Base-by-base conservation (phyloP, 2,113 vertebrate genomes). In the Antechinus flavipes region DNA sequence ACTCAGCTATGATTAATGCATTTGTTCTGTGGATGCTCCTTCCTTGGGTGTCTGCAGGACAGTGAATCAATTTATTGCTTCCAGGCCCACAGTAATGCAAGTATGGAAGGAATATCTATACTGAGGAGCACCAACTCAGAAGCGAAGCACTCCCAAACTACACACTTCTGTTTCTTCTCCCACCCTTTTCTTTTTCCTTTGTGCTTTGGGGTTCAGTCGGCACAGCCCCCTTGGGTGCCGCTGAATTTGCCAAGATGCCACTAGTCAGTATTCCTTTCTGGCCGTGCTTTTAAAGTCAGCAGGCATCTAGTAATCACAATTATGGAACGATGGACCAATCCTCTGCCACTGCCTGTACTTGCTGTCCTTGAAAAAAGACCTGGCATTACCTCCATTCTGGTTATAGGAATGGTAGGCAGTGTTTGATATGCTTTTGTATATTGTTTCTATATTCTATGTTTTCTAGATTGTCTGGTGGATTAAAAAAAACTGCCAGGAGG, bases 21-120 rank as follows among this genome's bases (percentile, higher is more conserved):
- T 97, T 98, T 98, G 89, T 97, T 97, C 97, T 90, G 95, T 84
- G 91, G 98, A 96, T 97, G 95, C 94, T 97, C 97, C 97, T 96
- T 95, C 98, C 95, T 96, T 22, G 92, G 93, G 97, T 95, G 89
- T 95, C 95, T 10, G 19, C 9, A 4, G 97, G 96, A n/a, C 96
- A 56, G 94, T 26, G 97, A 97, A 98, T 97, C 97, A 90, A 94
- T 98, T 97, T 93, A 96, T 96, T 92, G 90, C 95, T 97, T 95
- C 92, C 0, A 5, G 97, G 96, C 94, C 90, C 8, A 91, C 96
- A 97, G 97, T 94, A 96, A 96, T 95, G 89, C 94, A 92, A 93
- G 94, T 96, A 96, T 96, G 5, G 46, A 97, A 95, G 95, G 94
- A 94, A 47, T 94, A 92, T 96, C 92, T 96, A 95, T 23, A 27